A percentile compares a stretch with the other conserved stretches of the same genome.
Conservation (phyloP, 2,797 vertebrate species). For the Thripadectes ignobilis region DNA sequence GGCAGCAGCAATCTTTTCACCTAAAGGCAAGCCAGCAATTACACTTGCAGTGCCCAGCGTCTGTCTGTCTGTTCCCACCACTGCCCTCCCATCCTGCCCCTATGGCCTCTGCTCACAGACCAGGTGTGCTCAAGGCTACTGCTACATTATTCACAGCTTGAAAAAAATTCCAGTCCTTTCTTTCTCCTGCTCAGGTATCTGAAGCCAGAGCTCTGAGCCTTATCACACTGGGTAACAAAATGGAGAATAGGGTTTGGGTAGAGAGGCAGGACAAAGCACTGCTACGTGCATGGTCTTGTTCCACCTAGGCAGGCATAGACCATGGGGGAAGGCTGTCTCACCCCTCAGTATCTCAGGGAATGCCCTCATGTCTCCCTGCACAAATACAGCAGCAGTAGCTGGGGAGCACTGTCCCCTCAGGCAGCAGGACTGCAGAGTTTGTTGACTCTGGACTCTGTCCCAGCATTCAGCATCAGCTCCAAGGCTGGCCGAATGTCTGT, state of each 20-base stretch:
- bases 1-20: conserved; percentile 71
- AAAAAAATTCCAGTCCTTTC: neutral
- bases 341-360: neutral
- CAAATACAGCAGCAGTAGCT: neutral
- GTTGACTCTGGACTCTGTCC: neutral
- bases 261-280: neutral
- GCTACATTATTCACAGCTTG: neutral
- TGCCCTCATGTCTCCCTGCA: neutral
- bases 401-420: neutral
- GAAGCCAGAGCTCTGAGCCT: neutral
- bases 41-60: conserved; percentile 42
- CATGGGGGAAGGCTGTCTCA: neutral
- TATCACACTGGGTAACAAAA: neutral
- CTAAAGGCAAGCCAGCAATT: conserved; percentile 72
- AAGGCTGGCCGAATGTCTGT: neutral
- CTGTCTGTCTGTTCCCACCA: conserved; percentile 28
- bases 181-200: neutral
- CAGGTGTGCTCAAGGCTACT: conserved; percentile 24
- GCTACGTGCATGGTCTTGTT: neutral
- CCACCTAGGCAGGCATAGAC: neutral
- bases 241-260: neutral
- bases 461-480: neutral
- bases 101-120: neutral
- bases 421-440: neutral
- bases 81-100: conserved; percentile 15